Evolutionary conservation across 1,140 invertebrate species (phyloP).

Genomic region (Nasonia longicornis): DNA sequence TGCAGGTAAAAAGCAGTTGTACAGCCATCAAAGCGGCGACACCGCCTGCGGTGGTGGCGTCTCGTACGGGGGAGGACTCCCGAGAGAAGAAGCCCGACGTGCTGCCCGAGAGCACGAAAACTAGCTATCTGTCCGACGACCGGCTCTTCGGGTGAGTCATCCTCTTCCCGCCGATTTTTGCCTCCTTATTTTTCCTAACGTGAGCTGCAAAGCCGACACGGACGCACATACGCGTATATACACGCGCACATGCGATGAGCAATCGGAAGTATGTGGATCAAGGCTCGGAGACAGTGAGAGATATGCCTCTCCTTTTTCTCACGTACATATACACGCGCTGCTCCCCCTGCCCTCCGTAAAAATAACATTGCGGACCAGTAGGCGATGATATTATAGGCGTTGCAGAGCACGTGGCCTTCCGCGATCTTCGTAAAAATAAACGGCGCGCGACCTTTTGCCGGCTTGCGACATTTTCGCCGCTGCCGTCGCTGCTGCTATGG

Average conservation of each 20-base stretch:
- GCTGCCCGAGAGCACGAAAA: conserved; percentile 30
- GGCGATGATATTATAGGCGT: neutral
- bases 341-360: conserved; percentile 12
- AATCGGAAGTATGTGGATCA: conserved; percentile 48
- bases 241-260: conserved; percentile 33
- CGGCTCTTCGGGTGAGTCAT: conserved; percentile 41
- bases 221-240: neutral
- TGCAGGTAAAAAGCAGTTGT: conserved; percentile 21
- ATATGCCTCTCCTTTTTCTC: conserved; percentile 13
- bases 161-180: conserved; percentile 14
- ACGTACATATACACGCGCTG: neutral
- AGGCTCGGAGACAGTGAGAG: conserved; percentile 29
- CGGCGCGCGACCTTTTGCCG: conserved; percentile 16
- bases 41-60: neutral
- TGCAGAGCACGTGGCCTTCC: conserved; percentile 30
- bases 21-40: neutral
- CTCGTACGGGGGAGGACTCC: conserved; percentile 14
- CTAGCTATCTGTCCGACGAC: neutral
- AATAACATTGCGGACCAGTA: conserved; percentile 33
- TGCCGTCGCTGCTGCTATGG: neutral
- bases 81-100: conserved; percentile 34
- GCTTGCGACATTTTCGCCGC: neutral
- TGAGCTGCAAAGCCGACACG: neutral
- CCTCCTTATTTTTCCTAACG: conserved; percentile 41
- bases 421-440: conserved; percentile 44